Evolutionary conservation across 2,888 invertebrate genomes (phyloP).

Genomic region (Omphaloscelis lunosa): DNA sequence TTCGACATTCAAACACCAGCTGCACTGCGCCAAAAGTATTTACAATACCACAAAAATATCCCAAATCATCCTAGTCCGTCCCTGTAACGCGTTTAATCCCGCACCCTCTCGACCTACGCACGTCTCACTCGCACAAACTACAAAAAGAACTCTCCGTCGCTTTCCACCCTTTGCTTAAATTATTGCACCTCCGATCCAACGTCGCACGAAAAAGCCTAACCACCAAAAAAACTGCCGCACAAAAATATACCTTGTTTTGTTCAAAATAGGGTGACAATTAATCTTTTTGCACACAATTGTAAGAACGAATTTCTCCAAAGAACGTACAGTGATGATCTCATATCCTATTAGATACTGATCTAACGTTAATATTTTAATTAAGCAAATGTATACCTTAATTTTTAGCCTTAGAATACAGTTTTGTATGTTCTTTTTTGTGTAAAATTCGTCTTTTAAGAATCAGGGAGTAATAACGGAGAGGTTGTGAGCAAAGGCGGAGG

Average conservation of each 20-base stretch:
- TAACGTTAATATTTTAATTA: slow-evolving; percentile 73
- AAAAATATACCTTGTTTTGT: slow-evolving; percentile 71
- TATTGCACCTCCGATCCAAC: slow-evolving; percentile 86
- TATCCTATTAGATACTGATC: slow-evolving; percentile 83
- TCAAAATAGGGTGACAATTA: slow-evolving; percentile 60
- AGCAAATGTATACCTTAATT: slow-evolving; percentile 66
- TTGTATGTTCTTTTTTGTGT: slow-evolving; percentile 61
- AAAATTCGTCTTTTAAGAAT: slow-evolving; percentile 83
- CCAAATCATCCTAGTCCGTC: slow-evolving; percentile 65
- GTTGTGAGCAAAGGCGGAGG: slow-evolving; percentile 77
- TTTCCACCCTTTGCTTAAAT: slow-evolving; percentile 90
- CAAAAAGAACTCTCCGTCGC: slow-evolving; percentile 90
- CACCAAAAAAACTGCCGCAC: slow-evolving; percentile 60
- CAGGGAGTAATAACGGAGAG: slow-evolving; percentile 71
- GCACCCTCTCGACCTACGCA: slow-evolving; percentile 89
- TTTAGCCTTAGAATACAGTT: slow-evolving; percentile 61
- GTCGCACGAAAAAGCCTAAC: slow-evolving; percentile 75
- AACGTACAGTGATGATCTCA: slow-evolving; percentile 80
- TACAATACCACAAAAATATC: neutral
- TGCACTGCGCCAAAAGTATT: slow-evolving; percentile 23
- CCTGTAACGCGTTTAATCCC: slow-evolving; percentile 87
- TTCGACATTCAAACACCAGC: neutral
- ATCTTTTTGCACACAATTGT: slow-evolving; percentile 61
- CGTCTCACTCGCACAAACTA: slow-evolving; percentile 90
- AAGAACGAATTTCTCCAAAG: slow-evolving; percentile 85